These are phyloP conservation scores for Spatulosminthurus flaviceps DNA, from an alignment of 2,888 invertebrate species.

Conservation along the genomic window DNA sequence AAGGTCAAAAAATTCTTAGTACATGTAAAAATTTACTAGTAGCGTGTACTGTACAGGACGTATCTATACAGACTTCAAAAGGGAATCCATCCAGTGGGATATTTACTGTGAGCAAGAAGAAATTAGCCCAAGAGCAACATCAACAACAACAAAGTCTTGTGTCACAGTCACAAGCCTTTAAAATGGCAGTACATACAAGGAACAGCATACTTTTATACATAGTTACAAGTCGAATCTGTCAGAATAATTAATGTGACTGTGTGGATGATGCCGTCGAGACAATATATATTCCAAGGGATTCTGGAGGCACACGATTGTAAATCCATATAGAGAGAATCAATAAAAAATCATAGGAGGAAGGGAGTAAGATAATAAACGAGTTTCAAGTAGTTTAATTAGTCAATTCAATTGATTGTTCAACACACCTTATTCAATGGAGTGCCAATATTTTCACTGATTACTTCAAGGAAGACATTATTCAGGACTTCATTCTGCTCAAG, in stretches of 20 bases:
- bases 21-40: too few relatives aligned
- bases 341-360: conserved; percentile 29
- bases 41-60: too few relatives aligned
- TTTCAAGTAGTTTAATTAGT: conserved; percentile 45
- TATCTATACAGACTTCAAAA: background rate
- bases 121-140: too few relatives aligned
- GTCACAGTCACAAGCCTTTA: too few relatives aligned
- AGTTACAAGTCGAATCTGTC: background rate
- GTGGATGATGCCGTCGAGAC: background rate
- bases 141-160: too few relatives aligned
- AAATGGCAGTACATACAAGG: background rate
- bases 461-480: conserved; percentile 62
- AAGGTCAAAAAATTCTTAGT: background rate
- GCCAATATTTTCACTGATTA: conserved; percentile 61
- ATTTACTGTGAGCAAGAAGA: too few relatives aligned
- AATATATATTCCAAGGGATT: background rate
- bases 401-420: conserved; percentile 37
- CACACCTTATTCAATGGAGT: conserved; percentile 62
- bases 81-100: too few relatives aligned
- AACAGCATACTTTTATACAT: background rate
- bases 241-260: conserved; percentile 5
- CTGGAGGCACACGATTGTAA: conserved; percentile 28
- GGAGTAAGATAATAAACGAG: conserved; percentile 40
- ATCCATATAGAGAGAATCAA: conserved; percentile 42
- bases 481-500: conserved; percentile 63